Percentiles rank a stretch among this genome's conserved stretches.
These are phyloP conservation scores for Apotomis betuletana DNA, from an alignment of 2,888 invertebrate genomes.

Conservation along the genomic window DNA sequence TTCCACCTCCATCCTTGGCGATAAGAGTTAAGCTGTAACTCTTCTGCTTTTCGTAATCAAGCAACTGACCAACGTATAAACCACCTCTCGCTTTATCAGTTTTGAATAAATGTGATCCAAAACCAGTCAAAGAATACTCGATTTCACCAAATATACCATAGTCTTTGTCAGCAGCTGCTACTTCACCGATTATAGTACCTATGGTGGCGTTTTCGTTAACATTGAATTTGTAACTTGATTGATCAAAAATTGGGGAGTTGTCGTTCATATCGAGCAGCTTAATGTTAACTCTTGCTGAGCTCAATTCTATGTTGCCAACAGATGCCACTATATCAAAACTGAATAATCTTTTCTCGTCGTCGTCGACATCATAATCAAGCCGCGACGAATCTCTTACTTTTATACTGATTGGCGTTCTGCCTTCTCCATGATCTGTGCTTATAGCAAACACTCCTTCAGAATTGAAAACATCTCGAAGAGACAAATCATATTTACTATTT, in stretches of 20 bases:
- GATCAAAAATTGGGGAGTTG: conserved; percentile 88
- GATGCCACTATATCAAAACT: conserved; percentile 87
- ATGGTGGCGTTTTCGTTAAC: conserved; percentile 86
- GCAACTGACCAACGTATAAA: conserved; percentile 84
- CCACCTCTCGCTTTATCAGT: conserved; percentile 87
- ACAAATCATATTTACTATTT: conserved; percentile 87
- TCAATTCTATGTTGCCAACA: conserved; percentile 80
- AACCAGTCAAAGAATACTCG: conserved; percentile 89
- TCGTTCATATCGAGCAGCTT: conserved; percentile 91
- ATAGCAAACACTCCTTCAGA: conserved; percentile 85
- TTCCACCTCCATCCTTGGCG: conserved; percentile 91
- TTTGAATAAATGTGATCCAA: conserved; percentile 89
- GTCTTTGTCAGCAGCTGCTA: conserved; percentile 88
- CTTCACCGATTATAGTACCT: conserved; percentile 85
- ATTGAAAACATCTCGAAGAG: conserved; percentile 84
- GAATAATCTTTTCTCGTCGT: conserved; percentile 82
- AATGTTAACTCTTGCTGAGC: conserved; percentile 85
- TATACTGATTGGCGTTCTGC: conserved; percentile 89
- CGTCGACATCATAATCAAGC: conserved; percentile 88
- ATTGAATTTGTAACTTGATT: conserved; percentile 85
- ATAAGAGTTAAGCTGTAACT: conserved; percentile 91
- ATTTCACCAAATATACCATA: conserved; percentile 88
- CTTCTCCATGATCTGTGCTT: conserved; percentile 86
- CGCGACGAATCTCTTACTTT: conserved; percentile 86
- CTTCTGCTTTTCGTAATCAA: conserved; percentile 92